These are phyloP conservation scores for Candidula unifasciata DNA, from an alignment of 2,888 invertebrate species.

Conservation along the genomic window DNA sequence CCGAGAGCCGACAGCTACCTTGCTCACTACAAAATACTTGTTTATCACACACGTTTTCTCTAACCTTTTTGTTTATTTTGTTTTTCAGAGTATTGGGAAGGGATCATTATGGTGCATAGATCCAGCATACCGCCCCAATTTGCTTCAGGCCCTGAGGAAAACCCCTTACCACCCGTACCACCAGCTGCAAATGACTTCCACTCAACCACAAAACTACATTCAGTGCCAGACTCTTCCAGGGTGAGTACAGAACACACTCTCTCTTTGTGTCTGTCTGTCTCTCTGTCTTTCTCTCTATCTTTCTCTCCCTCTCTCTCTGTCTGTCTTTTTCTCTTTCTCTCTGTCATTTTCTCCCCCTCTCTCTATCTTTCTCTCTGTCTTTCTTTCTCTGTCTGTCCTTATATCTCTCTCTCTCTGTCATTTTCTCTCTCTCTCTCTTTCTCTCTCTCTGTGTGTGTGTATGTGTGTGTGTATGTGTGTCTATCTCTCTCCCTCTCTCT, in stretches of 20 bases:
- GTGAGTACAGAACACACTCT: conserved; percentile 29
- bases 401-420: too few species aligned
- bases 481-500: too few species aligned
- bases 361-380: background rate
- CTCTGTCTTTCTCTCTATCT: background rate
- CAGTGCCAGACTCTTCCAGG: conserved; percentile 55
- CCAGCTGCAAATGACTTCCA: conserved; percentile 76
- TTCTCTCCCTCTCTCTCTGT: background rate
- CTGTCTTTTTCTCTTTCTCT: too few species aligned
- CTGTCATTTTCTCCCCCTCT: too few species aligned
- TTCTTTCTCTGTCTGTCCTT: too few species aligned
- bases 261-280: background rate
- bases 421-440: too few species aligned
- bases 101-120: conserved; percentile 98
- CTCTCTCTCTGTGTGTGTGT: background rate
- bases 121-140: conserved; percentile 91
- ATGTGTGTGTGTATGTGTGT: background rate
- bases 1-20: too few species aligned
- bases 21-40: too few species aligned
- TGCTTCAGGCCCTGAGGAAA: conserved; percentile 91
- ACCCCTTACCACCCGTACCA: conserved; percentile 85
- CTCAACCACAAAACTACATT: conserved; percentile 48
- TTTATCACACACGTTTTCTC: too few species aligned
- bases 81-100: conserved; percentile 89
- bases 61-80: background rate